Conservation (phyloP, 64 coral and sea anemone genomes). For the Platygyra sinensis region DNA sequence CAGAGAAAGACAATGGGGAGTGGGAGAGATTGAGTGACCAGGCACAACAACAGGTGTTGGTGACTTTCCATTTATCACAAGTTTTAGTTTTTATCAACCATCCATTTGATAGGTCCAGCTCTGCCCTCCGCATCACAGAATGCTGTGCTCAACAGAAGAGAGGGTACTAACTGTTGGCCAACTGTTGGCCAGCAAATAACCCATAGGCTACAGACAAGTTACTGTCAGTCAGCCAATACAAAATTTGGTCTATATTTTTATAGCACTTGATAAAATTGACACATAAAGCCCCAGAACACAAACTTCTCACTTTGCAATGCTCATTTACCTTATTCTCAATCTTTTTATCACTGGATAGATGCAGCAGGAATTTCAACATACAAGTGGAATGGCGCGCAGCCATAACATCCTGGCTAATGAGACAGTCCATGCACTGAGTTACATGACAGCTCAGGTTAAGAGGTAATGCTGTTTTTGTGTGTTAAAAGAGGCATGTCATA, state of each 20-base stretch:
- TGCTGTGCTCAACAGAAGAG: too few species aligned
- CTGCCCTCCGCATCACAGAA: too few species aligned
- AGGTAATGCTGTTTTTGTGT: constrained; percentile 44
- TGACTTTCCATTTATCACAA: not conserved
- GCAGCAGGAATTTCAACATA: constrained; percentile 70
- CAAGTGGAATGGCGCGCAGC: constrained; percentile 81
- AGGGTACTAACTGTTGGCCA: too few species aligned
- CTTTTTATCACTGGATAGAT: constrained; percentile 31
- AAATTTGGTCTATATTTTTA: too few species aligned
- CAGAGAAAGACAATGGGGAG: constrained; percentile 68
- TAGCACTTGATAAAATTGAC: too few species aligned
- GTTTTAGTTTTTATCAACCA: too few species aligned
- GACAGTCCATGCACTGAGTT: constrained; percentile 80
- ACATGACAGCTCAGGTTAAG: constrained; percentile 86
- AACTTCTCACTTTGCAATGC: not conserved
- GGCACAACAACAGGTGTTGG: constrained; percentile 20
- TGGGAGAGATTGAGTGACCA: constrained; percentile 74
- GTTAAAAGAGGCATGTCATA: too few species aligned
- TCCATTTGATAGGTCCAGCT: not conserved
- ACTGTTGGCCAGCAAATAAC: too few species aligned
- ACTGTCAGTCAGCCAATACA: too few species aligned
- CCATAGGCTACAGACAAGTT: too few species aligned
- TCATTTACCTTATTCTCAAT: not conserved
- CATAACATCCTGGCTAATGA: constrained; percentile 95
- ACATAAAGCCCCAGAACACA: too few species aligned